Evolutionary conservation across 2,797 vertebrate genomes (phyloP), one percentile per base, ranked within the genome.

Genomic region (Eulemur albifrons): DNA sequence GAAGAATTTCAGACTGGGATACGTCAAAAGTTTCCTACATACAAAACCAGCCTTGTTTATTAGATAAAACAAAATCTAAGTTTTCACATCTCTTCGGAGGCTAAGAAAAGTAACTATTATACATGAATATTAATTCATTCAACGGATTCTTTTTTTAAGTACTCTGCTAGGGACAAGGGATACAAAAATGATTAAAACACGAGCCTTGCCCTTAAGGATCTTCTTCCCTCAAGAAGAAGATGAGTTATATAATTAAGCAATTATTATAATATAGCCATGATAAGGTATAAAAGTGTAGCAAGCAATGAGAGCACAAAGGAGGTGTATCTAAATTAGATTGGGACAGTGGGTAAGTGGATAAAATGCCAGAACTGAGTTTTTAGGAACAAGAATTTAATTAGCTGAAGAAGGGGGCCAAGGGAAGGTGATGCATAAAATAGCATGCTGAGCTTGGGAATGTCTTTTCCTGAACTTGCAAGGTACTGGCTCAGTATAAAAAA

Each of bases 171-270:
- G 40, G 65, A 69, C 14, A 13, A 88, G 76, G 69, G 43, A 69
- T 84, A 83, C 5, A 50, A 90, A 90, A 97, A 95, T 86, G 90
- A 96, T 91, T 97, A 96, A 97, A 96, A 97, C 86, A 91, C 73
- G 85, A 96, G 82, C 38, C 75, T 88, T 93, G 43, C 40, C 77
- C 69, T 95, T 88, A 88, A 92, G 73, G 67, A 97, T 92, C 69
- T 83, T 93, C 75, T 63, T 94, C 45, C 85, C 65, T 86, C 23
- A 80, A 83, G 92, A 95, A 97, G 82, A 23, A 89, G 79, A 81
- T 76, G 65, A 88, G 79, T 90, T 79, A 86, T 93, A 89, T 93
- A 94, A 95, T 52, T 72, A 97, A 96, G 95, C 85, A 93, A 93
- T 93, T 89, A 88, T 92, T 90, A 73, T 23, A 84, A 30, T 79